Base-by-base conservation (phyloP, 2,888 invertebrate species). In the Endotricha flammealis region DNA sequence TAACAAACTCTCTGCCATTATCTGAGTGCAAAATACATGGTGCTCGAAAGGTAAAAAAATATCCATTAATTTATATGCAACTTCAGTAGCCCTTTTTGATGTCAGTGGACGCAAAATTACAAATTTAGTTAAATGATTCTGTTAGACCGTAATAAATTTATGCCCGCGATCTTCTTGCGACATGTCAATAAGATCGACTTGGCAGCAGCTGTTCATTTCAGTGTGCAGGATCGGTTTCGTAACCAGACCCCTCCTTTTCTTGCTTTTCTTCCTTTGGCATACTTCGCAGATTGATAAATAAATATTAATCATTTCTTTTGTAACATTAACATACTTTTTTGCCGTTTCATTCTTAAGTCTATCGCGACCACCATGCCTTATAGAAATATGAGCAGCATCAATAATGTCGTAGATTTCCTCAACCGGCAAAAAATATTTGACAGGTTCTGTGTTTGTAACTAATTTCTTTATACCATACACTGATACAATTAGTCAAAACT, bases 51-150 rank as follows among this genome's bases (percentile, higher is more conserved):
- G 53, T 54, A 3, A 42, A 48, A 75, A 74, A 36, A 77, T 71
- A 37, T 71, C 61, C 11, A 59, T 24, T 1, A 79, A 32, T n/a
- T 53, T 37, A 34, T 62, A 44, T 9, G 69, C 69, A n/a, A 73
- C 66, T 24, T 75, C 69, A 32, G 37, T 42, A 1, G 67, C 62
- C 38, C 43, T 41, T 37, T 71, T 70, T 6, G 44, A 54, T 48
- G 54, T 38, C 11, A 73, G 41, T 4, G 72, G 38, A 30, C 66
- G 47, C 8, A 75, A 44, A 9, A 54, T 24, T 14, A 72, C 53
- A 55, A 74, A 75, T 57, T 74, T 69, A 9, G 71, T 75, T 2
- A 58, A 31, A 43, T 68, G 63, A 36, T 71, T 68, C 46, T 72
- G 70, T 33, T 70, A 69, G 7, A 63, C 57, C 35, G 72, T 38